Evolutionary conservation across 2,113 vertebrate species (phyloP).

Genomic region (Leucoraja erinaceus): DNA sequence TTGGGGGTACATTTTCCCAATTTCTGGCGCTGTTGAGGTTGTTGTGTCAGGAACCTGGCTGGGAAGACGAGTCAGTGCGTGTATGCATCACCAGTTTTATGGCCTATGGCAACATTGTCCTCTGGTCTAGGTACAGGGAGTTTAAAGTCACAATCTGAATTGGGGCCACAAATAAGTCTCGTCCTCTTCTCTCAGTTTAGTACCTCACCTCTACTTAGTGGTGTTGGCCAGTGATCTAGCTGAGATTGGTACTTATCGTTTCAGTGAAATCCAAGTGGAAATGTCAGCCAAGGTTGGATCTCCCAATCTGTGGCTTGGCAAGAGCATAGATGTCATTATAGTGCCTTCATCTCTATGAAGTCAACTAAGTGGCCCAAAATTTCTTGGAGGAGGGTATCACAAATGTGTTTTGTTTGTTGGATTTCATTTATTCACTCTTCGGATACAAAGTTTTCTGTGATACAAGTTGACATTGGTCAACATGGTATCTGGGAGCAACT

Average conservation of each 20-base stretch:
- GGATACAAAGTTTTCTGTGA: background rate
- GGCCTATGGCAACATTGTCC: background rate
- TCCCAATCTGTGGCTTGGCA: slow-evolving; percentile 7
- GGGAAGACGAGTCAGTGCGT: background rate
- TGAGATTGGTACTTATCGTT: background rate
- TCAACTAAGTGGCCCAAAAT: background rate
- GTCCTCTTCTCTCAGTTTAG: background rate
- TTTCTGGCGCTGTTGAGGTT: background rate
- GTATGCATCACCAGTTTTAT: no score
- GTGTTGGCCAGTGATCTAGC: slow-evolving; percentile 15
- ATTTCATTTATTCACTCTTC: background rate
- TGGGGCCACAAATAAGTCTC: background rate
- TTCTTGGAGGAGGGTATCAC: background rate
- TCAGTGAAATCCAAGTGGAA: background rate
- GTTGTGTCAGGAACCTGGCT: background rate
- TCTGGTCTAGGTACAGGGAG: background rate
- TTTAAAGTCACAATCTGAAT: background rate
- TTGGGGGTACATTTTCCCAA: background rate
- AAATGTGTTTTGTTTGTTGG: background rate
- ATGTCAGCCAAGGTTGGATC: slow-evolving; percentile 17
- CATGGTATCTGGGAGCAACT: background rate
- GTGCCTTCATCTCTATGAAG: background rate
- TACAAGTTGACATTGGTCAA: background rate
- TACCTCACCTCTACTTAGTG: background rate
- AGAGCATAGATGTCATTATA: background rate